Evolutionary conservation across 2,113 vertebrate genomes (phyloP).

Genomic region (Tragelaphus scriptus): DNA sequence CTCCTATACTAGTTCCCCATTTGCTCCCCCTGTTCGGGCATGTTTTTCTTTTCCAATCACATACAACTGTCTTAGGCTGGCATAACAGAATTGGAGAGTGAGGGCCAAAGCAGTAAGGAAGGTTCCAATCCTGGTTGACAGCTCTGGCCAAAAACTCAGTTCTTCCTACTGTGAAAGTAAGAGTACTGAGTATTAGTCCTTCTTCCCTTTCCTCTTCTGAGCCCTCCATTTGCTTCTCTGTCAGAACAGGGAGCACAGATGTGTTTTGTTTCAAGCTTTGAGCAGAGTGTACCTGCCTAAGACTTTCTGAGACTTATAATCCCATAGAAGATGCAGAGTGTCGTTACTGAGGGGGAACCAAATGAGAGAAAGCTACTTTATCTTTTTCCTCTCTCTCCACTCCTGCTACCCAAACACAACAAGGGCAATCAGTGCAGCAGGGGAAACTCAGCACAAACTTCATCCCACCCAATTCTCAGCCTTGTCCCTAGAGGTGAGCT

Average conservation of each 20-base stretch:
- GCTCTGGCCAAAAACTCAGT: neutral
- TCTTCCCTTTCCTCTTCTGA: neutral
- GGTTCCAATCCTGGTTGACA: neutral
- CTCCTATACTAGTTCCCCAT: neutral
- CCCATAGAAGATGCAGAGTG: neutral
- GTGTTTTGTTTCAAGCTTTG: neutral
- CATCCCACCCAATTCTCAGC: neutral
- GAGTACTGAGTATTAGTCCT: neutral
- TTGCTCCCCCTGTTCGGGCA: neutral
- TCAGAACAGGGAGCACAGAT: neutral
- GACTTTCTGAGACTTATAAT: neutral
- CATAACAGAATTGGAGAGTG: neutral
- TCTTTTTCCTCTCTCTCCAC: neutral
- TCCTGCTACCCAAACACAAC: neutral
- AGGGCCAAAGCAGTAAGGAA: neutral
- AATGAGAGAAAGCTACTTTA: neutral
- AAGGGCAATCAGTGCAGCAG: neutral
- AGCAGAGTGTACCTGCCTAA: neutral
- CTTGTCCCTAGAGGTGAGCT: neutral
- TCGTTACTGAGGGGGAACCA: neutral
- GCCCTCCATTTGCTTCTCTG: neutral
- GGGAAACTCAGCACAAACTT: no score
- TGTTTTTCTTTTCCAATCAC: neutral
- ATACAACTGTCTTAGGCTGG: neutral
- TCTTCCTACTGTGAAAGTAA: neutral